Conservation (phyloP, 2,797 vertebrate species). For the Bradypodion ventrale region DNA sequence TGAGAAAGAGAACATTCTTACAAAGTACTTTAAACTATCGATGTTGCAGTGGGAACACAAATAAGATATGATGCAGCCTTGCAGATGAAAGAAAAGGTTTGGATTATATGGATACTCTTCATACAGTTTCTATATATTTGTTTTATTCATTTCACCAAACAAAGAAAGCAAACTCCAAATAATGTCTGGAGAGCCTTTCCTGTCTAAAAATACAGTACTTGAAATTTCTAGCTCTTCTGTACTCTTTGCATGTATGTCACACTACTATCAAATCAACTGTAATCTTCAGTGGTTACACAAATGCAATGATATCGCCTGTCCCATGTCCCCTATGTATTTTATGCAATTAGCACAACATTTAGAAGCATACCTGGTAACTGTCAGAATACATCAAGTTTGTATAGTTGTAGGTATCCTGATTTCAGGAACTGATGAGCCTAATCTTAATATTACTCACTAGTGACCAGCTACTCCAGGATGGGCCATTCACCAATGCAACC, state of each 20-base stretch:
- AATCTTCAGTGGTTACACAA: background rate
- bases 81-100: too few species aligned
- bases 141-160: background rate
- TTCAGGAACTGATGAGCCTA: background rate
- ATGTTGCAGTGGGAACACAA: background rate
- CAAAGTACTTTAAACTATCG: background rate
- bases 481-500: background rate
- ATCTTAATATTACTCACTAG: background rate
- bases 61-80: background rate
- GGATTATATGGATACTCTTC: too few species aligned
- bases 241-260: background rate
- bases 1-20: background rate
- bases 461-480: background rate
- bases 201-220: background rate
- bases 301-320: background rate
- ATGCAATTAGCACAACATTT: constrained; percentile 26
- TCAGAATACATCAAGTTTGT: background rate
- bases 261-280: background rate
- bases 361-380: constrained; percentile 5
- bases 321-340: background rate
- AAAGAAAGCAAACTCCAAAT: background rate
- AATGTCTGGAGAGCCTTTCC: background rate
- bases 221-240: background rate
- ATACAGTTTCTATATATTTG: background rate
- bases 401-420: background rate